Evolutionary conservation across 2,113 vertebrate genomes (phyloP), one percentile per base, ranked within the genome.

Genomic region (Pyxicephalus adspersus): DNA sequence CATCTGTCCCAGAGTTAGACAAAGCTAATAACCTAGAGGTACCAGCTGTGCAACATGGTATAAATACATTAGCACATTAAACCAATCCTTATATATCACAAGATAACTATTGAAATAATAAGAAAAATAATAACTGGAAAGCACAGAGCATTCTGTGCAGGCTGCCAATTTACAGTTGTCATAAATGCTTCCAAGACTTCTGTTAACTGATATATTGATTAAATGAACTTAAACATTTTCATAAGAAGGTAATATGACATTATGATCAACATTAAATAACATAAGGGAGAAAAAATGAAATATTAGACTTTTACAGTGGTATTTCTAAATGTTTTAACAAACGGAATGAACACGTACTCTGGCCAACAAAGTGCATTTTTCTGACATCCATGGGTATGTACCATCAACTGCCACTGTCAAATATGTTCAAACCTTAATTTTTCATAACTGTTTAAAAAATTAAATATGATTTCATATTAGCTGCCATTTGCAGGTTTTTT

Each of bases 21-120:
- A 79, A 79, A 68, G 64, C 77, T 79, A 79, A 79, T 68, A 79
- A 68, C 65, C 77, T 45, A 79, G 31, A 79, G 64, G 64, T 79
- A 70, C 77, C 77, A 79, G 77, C 77, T 79, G 77, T 79, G 54
- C 51, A 60, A 68, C 58, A 68, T 68, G 52, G 77, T 68, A 58
- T 31, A 79, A 68, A 79, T 68, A 79, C 64, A 79, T 68, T 79
- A 68, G n/a, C 77, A 68, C 77, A 70, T 79, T 79, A 70, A 31
- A 54, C 65, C 58, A 68, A 58, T 79, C 45, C 50, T 25, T 70
- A 28, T 60, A 57, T 78, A 68, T 38, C 22, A 64, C 22, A 79
- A 19, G 64, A 79, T 68, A 79, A 58, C 64, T 67, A 38, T 22
- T 58, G 51, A 79, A 79, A 68, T 68, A 79, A 68, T 68, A 79